Evolutionary conservation across 1,140 invertebrate genomes (phyloP).

Genomic region (Solen grandis): DNA sequence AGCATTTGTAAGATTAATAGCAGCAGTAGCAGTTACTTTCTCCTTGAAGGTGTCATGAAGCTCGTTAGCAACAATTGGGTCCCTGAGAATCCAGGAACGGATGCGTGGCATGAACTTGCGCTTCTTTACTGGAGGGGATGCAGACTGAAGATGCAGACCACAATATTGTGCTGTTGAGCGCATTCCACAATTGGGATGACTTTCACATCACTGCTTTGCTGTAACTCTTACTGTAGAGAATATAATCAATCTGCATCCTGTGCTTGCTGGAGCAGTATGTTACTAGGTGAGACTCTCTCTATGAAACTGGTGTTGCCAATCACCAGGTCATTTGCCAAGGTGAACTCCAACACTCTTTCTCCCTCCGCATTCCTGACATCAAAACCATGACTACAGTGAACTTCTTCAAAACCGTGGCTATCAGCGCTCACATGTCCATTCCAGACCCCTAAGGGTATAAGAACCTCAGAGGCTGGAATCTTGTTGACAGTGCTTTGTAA

Average conservation of each 20-base stretch:
- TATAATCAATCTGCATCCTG: too few relatives aligned
- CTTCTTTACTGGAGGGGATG: constrained; percentile 13
- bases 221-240: too few relatives aligned
- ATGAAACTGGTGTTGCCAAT: constrained; percentile 18
- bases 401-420: constrained; percentile 28
- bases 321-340: too few relatives aligned
- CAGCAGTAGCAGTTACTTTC: too few relatives aligned
- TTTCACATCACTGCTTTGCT: too few relatives aligned
- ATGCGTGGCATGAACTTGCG: constrained; percentile 27
- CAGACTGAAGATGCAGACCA: constrained; percentile 19
- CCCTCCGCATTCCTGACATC: too few relatives aligned
- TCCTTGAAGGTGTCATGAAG: constrained; percentile 2
- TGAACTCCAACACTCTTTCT: constrained; percentile 18
- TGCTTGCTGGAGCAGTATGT: too few relatives aligned
- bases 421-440: constrained; percentile 34
- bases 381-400: constrained; percentile 9
- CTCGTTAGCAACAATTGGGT: background rate
- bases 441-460: constrained; percentile 13
- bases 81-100: constrained; percentile 25
- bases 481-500: constrained; percentile 10
- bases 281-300: background rate
- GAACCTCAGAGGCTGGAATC: too few relatives aligned
- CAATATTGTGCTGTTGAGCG: constrained; percentile 15
- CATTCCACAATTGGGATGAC: too few relatives aligned
- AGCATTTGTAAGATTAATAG: too few relatives aligned